phyloP scores from a whole-genome alignment of 2,113 vertebrate species.

The Falcunculus frontatus region DNA sequence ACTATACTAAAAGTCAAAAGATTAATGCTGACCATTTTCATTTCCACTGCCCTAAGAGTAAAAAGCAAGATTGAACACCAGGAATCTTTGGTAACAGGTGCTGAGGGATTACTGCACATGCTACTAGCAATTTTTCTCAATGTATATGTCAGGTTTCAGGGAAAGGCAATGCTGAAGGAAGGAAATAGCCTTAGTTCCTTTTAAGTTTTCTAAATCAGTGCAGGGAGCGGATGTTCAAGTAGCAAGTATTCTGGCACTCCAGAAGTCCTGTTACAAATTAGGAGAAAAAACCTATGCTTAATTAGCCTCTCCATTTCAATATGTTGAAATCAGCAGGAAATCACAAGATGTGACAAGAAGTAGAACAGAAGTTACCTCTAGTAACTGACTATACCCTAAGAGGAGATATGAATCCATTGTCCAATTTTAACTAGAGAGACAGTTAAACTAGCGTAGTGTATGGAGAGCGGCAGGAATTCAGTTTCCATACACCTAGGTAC shows the following conservation, averaged over 20 bases:
- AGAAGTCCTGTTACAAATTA: background rate
- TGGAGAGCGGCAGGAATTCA: background rate
- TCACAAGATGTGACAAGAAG: background rate
- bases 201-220: background rate
- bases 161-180: background rate
- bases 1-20: conserved; percentile 29
- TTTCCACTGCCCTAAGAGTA: conserved; percentile 29
- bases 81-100: conserved; percentile 11
- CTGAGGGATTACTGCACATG: background rate
- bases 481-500: background rate
- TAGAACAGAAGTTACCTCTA: background rate
- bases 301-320: background rate
- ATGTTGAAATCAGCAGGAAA: background rate
- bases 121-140: conserved; percentile 24
- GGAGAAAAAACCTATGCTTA: background rate
- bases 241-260: background rate
- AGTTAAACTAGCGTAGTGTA: background rate
- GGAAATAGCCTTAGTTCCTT: background rate
- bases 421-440: too few species aligned
- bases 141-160: background rate
- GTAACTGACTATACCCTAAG: too few species aligned
- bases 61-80: conserved; percentile 47
- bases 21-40: conserved; percentile 50
- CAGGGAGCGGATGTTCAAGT: background rate
- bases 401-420: too few species aligned